These are phyloP conservation scores for Mormyrus proboscirostris DNA, from an alignment of 2,797 vertebrate genomes.

Conservation along the genomic window DNA sequence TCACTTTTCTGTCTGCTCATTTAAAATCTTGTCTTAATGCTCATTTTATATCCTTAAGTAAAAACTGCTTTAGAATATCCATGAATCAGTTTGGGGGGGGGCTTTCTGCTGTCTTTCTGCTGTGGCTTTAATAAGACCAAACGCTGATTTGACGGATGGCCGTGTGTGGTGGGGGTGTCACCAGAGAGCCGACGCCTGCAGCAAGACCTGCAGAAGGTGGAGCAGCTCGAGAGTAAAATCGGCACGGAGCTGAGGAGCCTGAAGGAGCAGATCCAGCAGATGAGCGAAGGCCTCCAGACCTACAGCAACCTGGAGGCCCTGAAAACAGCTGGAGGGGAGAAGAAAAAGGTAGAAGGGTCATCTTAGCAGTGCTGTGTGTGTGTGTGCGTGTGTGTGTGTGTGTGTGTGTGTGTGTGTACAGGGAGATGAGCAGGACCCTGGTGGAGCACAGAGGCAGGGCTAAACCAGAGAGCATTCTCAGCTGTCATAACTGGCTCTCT, in stretches of 20 bases:
- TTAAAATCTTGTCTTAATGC: neutral
- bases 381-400: neutral
- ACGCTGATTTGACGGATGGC: neutral
- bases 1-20: neutral
- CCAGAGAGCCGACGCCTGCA: slow-evolving; percentile 82
- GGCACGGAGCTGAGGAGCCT: slow-evolving; percentile 69
- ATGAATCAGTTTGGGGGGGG: neutral
- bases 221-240: slow-evolving; percentile 87
- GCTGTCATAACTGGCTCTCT: neutral
- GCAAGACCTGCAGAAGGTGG: slow-evolving; percentile 89
- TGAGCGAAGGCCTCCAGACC: slow-evolving; percentile 63
- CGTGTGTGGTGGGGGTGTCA: slow-evolving; percentile 12
- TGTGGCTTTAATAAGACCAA: neutral
- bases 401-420: neutral
- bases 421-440: neutral
- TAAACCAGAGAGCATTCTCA: neutral
- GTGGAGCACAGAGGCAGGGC: neutral
- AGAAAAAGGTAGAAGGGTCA: slow-evolving; percentile 70
- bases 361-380: neutral
- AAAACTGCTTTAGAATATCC: neutral
- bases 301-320: slow-evolving; percentile 79
- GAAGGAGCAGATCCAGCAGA: slow-evolving; percentile 69
- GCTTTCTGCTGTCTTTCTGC: neutral
- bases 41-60: neutral
- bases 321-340: slow-evolving; percentile 73